These are phyloP conservation scores for Catharus ustulatus DNA, from an alignment of 2,797 vertebrate genomes.

Conservation along the genomic window DNA sequence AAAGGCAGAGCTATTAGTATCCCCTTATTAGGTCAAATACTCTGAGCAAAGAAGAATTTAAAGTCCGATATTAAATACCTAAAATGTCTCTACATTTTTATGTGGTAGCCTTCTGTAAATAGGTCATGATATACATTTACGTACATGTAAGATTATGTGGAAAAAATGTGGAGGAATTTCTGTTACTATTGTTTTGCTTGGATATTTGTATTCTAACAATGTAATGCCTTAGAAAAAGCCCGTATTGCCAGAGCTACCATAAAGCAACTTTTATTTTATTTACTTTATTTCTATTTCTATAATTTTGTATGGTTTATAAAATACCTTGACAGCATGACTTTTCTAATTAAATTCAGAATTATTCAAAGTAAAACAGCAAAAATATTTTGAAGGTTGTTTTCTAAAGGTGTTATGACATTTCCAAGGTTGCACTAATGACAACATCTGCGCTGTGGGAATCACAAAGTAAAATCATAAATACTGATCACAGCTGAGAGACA, in stretches of 20 bases:
- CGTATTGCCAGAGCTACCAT: background rate
- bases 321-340: background rate
- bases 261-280: background rate
- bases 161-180: background rate
- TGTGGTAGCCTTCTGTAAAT: background rate
- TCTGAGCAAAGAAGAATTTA: background rate
- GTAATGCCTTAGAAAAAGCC: background rate
- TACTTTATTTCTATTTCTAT: background rate
- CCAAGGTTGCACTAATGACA: slow-evolving; percentile 13
- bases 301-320: background rate
- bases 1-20: background rate
- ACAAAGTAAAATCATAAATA: background rate
- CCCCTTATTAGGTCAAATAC: background rate
- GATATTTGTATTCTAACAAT: background rate
- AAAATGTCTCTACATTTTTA: background rate
- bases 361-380: background rate
- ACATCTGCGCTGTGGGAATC: background rate
- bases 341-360: background rate
- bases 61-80: background rate
- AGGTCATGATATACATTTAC: background rate
- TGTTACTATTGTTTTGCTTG: background rate
- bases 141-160: background rate
- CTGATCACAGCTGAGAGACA: background rate
- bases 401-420: background rate
- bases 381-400: background rate